Percentiles rank a stretch among this genome's conserved stretches.
These are phyloP conservation scores for Enteromius fasciolatus DNA, from an alignment of 2,797 vertebrate genomes.

Conservation along the genomic window DNA sequence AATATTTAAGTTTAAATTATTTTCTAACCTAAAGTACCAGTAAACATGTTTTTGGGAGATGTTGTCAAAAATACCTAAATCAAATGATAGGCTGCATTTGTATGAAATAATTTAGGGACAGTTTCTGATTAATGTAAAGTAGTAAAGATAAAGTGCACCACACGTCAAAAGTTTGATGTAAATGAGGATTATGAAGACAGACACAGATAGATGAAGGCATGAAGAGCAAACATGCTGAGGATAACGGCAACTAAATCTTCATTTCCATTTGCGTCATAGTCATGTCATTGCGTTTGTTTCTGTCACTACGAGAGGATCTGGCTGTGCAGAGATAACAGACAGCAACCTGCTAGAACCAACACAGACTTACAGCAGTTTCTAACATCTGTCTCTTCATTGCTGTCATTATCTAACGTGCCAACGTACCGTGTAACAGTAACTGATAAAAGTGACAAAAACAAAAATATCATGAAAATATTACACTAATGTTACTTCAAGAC, in stretches of 20 bases:
- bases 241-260: conserved; percentile 45
- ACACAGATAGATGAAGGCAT: neutral
- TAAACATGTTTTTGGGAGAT: neutral
- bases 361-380: neutral
- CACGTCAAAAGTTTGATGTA: neutral
- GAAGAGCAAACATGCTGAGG: neutral
- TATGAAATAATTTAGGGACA: neutral
- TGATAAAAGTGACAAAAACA: neutral
- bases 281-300: conserved; percentile 73
- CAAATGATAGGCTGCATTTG: neutral
- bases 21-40: neutral
- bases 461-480: neutral
- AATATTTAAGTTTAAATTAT: no score
- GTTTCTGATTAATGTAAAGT: neutral
- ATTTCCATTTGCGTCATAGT: conserved; percentile 74
- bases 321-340: conserved; percentile 76
- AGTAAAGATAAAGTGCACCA: no score
- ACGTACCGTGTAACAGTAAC: neutral
- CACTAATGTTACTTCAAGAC: neutral
- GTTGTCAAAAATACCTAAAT: neutral
- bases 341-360: conserved; percentile 51
- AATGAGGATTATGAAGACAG: neutral
- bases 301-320: conserved; percentile 65
- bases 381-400: conserved; percentile 33
- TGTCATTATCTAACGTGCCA: conserved; percentile 29